A percentile compares a stretch with the other conserved stretches of the same genome.
Evolutionary conservation across 2,113 vertebrate genomes (phyloP).

Genomic region (Scytalopus superciliaris): DNA sequence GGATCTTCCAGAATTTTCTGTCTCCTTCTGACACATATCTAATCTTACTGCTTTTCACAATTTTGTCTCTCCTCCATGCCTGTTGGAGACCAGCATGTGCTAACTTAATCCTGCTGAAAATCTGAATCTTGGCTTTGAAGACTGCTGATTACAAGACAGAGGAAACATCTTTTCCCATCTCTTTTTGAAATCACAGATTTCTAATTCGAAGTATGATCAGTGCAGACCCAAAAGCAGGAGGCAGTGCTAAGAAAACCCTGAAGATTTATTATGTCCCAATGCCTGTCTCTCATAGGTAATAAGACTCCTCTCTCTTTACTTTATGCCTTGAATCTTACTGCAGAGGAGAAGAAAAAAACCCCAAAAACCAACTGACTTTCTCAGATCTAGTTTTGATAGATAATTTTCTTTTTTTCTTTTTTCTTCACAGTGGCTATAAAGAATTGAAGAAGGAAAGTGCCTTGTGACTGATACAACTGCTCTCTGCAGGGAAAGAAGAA

Average conservation of each 20-base stretch:
- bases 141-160: not conserved
- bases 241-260: not conserved
- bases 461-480: not conserved
- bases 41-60: not conserved
- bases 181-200: not conserved
- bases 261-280: not conserved
- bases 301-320: not conserved
- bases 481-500: not conserved
- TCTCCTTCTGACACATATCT: not conserved
- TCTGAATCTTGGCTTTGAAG: not conserved
- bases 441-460: not conserved
- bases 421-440: not conserved
- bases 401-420: not conserved
- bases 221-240: not conserved
- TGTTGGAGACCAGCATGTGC: not conserved
- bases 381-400: not conserved
- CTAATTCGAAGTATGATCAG: not conserved
- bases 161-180: not conserved
- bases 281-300: not conserved
- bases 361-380: no score
- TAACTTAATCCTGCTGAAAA: not conserved
- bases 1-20: not conserved
- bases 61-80: not conserved
- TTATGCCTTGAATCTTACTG: not conserved
- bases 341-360: not conserved